Percentiles rank a stretch among this genome's conserved stretches.
Evolutionary conservation across 2,797 vertebrate species (phyloP).

Genomic region (Neostethus bicornis): DNA sequence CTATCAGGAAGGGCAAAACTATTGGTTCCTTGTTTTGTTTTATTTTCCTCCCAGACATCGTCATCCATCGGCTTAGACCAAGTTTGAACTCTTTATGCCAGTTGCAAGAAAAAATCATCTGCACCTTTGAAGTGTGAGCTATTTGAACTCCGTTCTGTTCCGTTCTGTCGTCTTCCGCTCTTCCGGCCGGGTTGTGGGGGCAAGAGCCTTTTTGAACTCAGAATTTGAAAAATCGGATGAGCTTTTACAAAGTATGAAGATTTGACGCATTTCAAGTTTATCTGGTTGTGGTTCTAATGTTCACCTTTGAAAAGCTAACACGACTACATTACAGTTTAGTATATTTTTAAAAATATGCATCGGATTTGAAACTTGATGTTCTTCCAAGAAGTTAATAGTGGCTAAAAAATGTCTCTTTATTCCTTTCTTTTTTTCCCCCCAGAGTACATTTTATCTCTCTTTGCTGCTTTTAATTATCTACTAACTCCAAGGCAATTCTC

Average conservation of each 20-base stretch:
- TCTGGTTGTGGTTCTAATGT: not conserved
- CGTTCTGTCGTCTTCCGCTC: too few species aligned
- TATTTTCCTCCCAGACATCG: constrained; percentile 46
- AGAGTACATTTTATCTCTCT: constrained; percentile 8
- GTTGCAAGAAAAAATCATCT: constrained; percentile 30
- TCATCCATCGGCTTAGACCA: constrained; percentile 71
- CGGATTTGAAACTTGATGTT: too few species aligned
- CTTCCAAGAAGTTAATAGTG: not conserved
- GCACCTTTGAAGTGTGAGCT: constrained; percentile 23
- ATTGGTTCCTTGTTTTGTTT: constrained; percentile 41
- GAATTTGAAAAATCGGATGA: constrained; percentile 19
- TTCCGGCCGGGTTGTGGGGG: too few species aligned
- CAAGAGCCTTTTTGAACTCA: constrained; percentile 32
- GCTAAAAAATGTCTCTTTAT: not conserved
- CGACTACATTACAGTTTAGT: not conserved
- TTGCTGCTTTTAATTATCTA: constrained; percentile 21
- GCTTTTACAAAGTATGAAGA: constrained; percentile 10
- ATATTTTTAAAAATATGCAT: not conserved
- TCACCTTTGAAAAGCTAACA: not conserved
- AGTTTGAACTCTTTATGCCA: constrained; percentile 27
- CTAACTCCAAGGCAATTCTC: not conserved
- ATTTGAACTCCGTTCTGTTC: too few species aligned
- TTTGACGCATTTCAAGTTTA: constrained; percentile 9
- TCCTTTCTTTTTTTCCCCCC: not conserved
- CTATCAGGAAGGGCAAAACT: constrained; percentile 39